A percentile compares a stretch with the other conserved stretches of the same genome.
phyloP scores from a whole-genome alignment of 2,113 vertebrate species.

The Hyperoodon ampullatus region DNA sequence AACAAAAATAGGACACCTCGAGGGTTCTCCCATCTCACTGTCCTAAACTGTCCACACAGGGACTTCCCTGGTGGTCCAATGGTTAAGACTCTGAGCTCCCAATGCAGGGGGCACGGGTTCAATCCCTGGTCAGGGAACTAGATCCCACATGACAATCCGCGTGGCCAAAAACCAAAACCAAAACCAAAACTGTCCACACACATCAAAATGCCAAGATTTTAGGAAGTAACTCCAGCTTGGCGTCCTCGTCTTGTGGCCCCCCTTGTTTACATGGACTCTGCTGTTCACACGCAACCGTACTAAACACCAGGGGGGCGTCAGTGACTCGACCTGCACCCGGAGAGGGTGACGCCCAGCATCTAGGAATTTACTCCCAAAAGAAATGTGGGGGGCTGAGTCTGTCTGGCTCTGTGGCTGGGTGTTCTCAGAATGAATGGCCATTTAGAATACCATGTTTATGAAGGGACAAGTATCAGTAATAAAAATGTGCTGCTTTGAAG shows the following conservation, averaged over 20 bases:
- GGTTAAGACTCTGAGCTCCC: not conserved
- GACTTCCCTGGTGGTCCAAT: not conserved
- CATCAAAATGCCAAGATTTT: not conserved
- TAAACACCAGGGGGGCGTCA: rapidly evolving
- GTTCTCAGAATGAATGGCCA: not conserved
- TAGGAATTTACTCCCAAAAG: not conserved
- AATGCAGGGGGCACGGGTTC: not conserved
- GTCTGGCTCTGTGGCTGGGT: not conserved
- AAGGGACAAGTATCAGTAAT: not conserved
- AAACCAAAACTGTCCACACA: not conserved
- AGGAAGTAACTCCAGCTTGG: not conserved
- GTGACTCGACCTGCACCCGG: rapidly evolving
- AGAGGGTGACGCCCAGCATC: rapidly evolving
- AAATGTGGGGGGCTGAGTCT: not conserved
- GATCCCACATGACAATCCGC: not conserved
- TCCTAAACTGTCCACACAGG: not conserved
- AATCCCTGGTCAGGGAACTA: not conserved
- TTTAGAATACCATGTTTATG: not conserved
- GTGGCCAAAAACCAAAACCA: rapidly evolving
- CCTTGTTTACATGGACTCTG: rapidly evolving
- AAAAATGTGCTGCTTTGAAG: not conserved
- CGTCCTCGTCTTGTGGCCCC: rapidly evolving
- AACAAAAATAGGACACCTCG: not conserved
- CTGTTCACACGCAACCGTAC: rapidly evolving
- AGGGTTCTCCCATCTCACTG: rapidly evolving